A percentile compares a stretch with the other conserved stretches of the same genome.
phyloP scores from a whole-genome alignment of 1,140 invertebrate species.

The Microplitis mediator region DNA sequence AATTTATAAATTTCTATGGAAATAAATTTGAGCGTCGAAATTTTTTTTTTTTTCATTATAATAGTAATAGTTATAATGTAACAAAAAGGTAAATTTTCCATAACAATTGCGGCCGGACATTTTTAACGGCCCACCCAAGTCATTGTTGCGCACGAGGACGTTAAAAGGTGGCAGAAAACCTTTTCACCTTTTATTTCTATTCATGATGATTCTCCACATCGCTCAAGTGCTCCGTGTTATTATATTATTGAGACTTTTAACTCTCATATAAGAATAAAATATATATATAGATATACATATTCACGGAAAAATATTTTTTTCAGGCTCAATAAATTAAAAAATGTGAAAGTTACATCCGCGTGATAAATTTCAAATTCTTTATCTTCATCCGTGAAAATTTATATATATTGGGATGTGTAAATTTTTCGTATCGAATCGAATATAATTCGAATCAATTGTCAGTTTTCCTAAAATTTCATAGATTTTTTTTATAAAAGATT shows the following conservation, averaged over 20 bases:
- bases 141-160: not conserved
- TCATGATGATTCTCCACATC: not conserved
- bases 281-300: no score
- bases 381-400: no score
- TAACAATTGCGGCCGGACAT: not conserved
- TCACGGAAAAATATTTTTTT: no score
- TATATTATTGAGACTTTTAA: no score
- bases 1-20: not conserved
- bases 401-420: no score
- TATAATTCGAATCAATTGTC: no score
- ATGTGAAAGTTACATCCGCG: not conserved
- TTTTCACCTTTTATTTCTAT: not conserved
- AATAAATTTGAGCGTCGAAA: not conserved
- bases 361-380: no score
- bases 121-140: not conserved
- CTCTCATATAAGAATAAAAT: no score
- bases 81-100: constrained; percentile 7
- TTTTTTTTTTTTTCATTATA: not conserved
- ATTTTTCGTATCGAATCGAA: no score
- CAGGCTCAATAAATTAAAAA: no score
- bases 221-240: not conserved
- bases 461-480: no score
- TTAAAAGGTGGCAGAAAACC: not conserved
- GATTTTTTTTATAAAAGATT: no score
- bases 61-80: not conserved